phyloP scores from a whole-genome alignment of 2,113 vertebrate genomes.

The Osmerus mordax region DNA sequence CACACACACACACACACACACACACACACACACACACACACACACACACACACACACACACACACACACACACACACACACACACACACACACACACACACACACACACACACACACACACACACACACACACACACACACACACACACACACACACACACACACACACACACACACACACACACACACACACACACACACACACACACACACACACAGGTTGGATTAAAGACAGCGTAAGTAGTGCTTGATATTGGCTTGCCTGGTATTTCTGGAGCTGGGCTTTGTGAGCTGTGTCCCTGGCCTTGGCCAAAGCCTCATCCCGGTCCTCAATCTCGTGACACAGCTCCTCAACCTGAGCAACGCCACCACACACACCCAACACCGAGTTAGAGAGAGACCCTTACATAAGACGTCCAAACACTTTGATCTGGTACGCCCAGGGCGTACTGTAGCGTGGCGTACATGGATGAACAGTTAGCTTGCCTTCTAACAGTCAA shows the following conservation, averaged over 20 bases:
- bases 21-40: background rate
- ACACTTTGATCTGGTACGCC: no score
- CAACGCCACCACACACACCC: slow-evolving; percentile 16
- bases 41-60: slow-evolving; percentile 1
- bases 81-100: background rate
- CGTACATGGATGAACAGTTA: no score
- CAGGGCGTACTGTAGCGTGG: background rate
- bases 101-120: background rate
- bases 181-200: background rate
- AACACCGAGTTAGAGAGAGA: background rate
- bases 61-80: background rate
- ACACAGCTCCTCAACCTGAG: slow-evolving; percentile 82
- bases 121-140: background rate
- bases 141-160: background rate
- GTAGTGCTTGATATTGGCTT: slow-evolving; percentile 32
- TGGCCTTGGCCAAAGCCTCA: slow-evolving; percentile 76
- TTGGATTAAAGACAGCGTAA: background rate
- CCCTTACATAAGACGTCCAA: background rate
- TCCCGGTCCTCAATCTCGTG: slow-evolving; percentile 83
- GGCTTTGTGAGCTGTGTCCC: slow-evolving; percentile 78
- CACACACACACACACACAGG: slow-evolving; percentile 1
- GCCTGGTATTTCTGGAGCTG: slow-evolving; percentile 85
- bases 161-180: background rate
- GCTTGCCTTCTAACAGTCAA: no score
- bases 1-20: background rate